A percentile compares a stretch with the other conserved stretches of the same genome.
Conservation (phyloP, 2,888 invertebrate genomes). For the Melanostoma mellinum region DNA sequence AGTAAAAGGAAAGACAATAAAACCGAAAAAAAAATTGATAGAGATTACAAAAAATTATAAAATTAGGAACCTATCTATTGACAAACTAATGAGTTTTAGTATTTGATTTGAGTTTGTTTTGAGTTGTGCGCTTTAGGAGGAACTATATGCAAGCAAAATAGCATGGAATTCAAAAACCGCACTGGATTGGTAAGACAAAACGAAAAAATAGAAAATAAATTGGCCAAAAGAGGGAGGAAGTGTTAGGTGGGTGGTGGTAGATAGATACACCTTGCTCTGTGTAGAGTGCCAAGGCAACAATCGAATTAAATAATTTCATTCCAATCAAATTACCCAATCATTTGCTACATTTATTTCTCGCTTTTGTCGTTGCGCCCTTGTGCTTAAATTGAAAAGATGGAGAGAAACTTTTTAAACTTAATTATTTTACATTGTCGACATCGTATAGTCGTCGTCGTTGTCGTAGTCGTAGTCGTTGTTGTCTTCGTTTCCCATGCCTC, state of each 20-base stretch:
- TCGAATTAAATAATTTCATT: constrained; percentile 71
- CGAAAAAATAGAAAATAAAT: no score
- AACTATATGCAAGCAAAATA: not conserved
- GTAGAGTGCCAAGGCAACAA: constrained; percentile 17
- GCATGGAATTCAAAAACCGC: constrained; percentile 56
- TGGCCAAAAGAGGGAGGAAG: no score
- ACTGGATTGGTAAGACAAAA: constrained; percentile 47
- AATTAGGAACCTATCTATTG: constrained; percentile 59
- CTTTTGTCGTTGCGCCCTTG: constrained; percentile 31
- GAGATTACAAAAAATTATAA: constrained; percentile 41
- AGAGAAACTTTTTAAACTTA: constrained; percentile 75
- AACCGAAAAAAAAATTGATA: not conserved
- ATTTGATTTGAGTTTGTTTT: constrained; percentile 64
- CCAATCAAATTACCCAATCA: constrained; percentile 77
- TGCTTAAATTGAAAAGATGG: constrained; percentile 37
- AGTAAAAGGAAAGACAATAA: not conserved
- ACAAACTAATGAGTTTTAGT: constrained; percentile 66
- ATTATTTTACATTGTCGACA: constrained; percentile 75
- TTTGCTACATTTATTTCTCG: constrained; percentile 78
- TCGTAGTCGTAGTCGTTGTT: no score
- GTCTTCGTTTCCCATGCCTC: not conserved
- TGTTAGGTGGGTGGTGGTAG: no score
- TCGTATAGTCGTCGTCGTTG: constrained; percentile 8
- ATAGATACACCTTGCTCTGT: not conserved
- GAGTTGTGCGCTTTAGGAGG: constrained; percentile 31